phyloP scores from a whole-genome alignment of 2,113 vertebrate species.

The Polypterus senegalus region DNA sequence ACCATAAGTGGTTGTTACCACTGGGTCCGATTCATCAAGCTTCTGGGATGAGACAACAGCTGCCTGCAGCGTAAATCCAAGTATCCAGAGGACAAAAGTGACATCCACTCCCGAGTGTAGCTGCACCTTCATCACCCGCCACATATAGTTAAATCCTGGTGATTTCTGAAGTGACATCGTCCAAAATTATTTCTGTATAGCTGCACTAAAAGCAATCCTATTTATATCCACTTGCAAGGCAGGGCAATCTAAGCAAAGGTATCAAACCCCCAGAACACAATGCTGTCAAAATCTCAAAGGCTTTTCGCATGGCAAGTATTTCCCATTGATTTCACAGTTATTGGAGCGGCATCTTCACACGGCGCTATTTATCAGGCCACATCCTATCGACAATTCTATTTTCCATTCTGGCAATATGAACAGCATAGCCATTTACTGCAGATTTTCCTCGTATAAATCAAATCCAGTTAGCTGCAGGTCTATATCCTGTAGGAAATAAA shows the following conservation, averaged over 20 bases:
- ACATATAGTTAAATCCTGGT: slow-evolving; percentile 40
- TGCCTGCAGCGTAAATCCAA: slow-evolving; percentile 61
- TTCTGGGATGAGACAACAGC: slow-evolving; percentile 64
- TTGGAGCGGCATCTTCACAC: slow-evolving; percentile 54
- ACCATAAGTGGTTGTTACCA: slow-evolving; percentile 80
- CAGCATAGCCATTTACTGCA: slow-evolving; percentile 49
- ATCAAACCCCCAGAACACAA: slow-evolving; percentile 38
- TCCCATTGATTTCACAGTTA: slow-evolving; percentile 55
- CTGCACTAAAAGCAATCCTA: slow-evolving; percentile 32
- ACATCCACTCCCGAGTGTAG: slow-evolving; percentile 45
- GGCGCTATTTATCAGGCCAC: slow-evolving; percentile 50
- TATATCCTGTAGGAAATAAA: slow-evolving; percentile 70
- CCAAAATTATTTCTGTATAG: slow-evolving; percentile 50
- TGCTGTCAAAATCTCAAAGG: slow-evolving; percentile 44
- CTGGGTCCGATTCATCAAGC: slow-evolving; percentile 79
- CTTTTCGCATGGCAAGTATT: slow-evolving; percentile 48
- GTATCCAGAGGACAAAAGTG: slow-evolving; percentile 46
- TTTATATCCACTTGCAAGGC: slow-evolving; percentile 56
- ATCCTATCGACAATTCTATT: slow-evolving; percentile 59
- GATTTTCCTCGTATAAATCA: slow-evolving; percentile 62
- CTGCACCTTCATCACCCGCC: slow-evolving; percentile 35
- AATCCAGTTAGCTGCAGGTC: slow-evolving; percentile 55
- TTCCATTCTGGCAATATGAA: slow-evolving; percentile 52
- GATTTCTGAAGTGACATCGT: slow-evolving; percentile 61
- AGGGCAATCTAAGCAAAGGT: slow-evolving; percentile 27